Base-by-base conservation (phyloP, 2,888 invertebrate genomes). In the Anoncus sp. region DNA sequence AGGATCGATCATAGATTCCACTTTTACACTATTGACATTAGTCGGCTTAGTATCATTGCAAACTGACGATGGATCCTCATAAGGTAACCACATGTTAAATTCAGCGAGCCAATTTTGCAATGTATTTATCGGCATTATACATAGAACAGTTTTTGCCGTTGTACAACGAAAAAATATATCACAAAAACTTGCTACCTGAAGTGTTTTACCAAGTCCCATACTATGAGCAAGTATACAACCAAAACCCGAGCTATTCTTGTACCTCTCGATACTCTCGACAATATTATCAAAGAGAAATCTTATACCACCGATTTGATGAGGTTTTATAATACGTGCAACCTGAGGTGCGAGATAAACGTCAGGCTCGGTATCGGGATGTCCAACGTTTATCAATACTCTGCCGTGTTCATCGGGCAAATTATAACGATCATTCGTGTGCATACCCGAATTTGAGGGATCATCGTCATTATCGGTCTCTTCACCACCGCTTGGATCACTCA, bases 171-270 rank as follows among this genome's bases (percentile, higher is more conserved):
- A 93, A 91, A 99, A 98, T 86, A 99, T 96, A 92, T 99, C 99
- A 89, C 97, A 97, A 92, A 99, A 99, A 82, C 98, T 97, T 71
- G 99, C 97, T 72, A 99, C 96, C 92, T 97, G 98, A 74, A 99
- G 93, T 0, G 99, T 99, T 92, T 99, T 99, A n/a, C 99, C 99
- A 31, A 99, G 93, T 1, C 99, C 99, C 99, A 99, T 99, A 53
- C 98, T 98, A 92, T 99, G 99, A 0, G 99, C 99, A 66, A 99
- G 92, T 85, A 99, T 99, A 90, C 99, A 99, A 14, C 99, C 99
- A 91, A 99, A 98, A 12, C 99, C 99, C 57, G 92, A 91, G 75
- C 92, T 91, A 16, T 94, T 96, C 70, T 96, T 96, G 91, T 96
- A 99, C 83, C 98, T 93, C 78, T 96, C 96, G 53, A 97, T 94